Base-by-base conservation (phyloP, 23 tunicate species). In the Ciona savignyi region DNA sequence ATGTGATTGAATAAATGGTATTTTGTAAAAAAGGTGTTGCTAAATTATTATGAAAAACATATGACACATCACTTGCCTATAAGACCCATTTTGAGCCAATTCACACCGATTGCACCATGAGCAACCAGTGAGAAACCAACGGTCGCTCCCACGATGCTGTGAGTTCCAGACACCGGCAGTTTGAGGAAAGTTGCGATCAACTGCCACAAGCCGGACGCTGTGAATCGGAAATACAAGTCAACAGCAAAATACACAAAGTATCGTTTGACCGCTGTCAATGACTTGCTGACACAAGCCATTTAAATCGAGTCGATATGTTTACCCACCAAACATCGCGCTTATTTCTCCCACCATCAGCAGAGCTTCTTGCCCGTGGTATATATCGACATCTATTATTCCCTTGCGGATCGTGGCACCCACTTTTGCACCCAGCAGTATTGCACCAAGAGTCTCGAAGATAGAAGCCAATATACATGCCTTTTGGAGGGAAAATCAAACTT, bases 151-250 rank as follows among this genome's bases (percentile, higher is more conserved):
- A 95, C 99, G 29, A 95, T 95, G 35, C 87, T 79, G 78, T 95
- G 99, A 20, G 99, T 95, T 21, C 99, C 99, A 1, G 99, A 95
- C 4, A 95, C 99, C 0, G 99, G 99, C 20, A 95, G 74, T 77
- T 89, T 89, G 0, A 89, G 64, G 65, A 94, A 86, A 19, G 99
- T 86, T 22, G 99, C 99, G 51, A 87, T 78, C 73, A 94, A 30
- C 62, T 94, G 99, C 99, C 99, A 94, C 32, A 87, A 67, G 21
- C 89, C 90, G 4, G 99, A 87, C 20, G 83, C 96, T 83, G 51
- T 2, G 73, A 83, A 33, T 11, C 22, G 4, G 22, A 63, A 63
- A 22, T 49, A 30, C 33, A 3, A 70, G 20, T 49, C 20, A 49
- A 20, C 20, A 15, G 20, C 61, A 49, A 11, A 49, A 49, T 11